Conservation (phyloP, 2,888 invertebrate species). For the Sepioteuthis lessoniana region DNA sequence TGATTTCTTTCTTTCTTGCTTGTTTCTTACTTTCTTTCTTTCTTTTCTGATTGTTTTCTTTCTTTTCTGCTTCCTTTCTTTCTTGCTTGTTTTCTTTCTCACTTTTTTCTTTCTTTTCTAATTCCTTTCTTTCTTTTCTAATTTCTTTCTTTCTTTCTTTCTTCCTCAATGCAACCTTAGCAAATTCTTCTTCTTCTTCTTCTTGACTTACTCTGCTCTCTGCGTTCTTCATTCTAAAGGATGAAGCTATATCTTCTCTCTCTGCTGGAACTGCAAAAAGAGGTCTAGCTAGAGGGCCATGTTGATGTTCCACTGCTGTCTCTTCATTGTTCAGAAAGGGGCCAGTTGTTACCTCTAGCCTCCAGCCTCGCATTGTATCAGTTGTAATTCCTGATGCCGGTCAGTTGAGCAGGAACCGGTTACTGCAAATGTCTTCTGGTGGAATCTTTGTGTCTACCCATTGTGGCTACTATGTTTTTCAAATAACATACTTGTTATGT, state of each 20-base stretch:
- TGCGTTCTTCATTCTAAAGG: background rate
- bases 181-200: no score
- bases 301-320: background rate
- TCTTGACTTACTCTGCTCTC: background rate
- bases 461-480: background rate
- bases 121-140: no score
- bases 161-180: no score
- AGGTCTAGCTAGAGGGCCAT: background rate
- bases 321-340: background rate
- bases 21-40: no score
- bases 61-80: no score
- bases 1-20: no score
- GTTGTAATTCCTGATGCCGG: background rate
- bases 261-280: background rate
- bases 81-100: no score
- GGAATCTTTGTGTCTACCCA: background rate
- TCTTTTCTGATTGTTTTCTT: no score
- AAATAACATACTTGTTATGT: background rate
- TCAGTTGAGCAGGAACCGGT: slow-evolving; percentile 2
- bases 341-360: background rate
- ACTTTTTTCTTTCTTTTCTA: no score
- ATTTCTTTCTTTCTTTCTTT: no score
- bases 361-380: background rate
- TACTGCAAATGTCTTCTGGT: background rate
- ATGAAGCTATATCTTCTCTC: background rate